Conservation (phyloP, 2,797 vertebrate species). For the Gobio occitaniae region DNA sequence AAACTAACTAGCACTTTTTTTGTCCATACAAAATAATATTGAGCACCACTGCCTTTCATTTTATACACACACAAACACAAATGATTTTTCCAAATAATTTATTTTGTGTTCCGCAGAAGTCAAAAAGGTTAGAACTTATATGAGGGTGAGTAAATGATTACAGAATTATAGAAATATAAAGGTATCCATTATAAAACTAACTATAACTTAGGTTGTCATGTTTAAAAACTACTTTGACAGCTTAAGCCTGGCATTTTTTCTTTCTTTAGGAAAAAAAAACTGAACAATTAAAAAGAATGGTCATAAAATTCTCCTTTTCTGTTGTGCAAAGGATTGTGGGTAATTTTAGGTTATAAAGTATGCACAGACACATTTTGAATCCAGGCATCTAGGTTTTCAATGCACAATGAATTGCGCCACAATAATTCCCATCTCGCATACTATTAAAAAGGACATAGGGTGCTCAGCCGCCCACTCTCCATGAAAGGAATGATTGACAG, state of each 20-base stretch:
- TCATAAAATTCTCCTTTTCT: not conserved
- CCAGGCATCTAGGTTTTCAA: not conserved
- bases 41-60: not conserved
- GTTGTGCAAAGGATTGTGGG: not conserved
- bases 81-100: not conserved
- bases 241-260: not conserved
- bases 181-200: not conserved
- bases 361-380: not conserved
- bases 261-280: no score
- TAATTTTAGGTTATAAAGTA: not conserved
- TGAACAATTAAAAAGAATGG: not conserved
- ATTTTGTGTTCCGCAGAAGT: not conserved
- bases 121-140: not conserved
- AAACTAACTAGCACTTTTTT: not conserved
- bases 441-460: constrained; percentile 23
- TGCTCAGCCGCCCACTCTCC: constrained; percentile 69
- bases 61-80: not conserved
- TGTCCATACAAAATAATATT: not conserved
- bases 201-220: not conserved
- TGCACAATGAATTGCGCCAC: not conserved
- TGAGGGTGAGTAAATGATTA: not conserved
- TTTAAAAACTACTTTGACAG: not conserved
- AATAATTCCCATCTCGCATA: not conserved
- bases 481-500: constrained; percentile 87
- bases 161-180: not conserved